Evolutionary conservation across 2,888 invertebrate species (phyloP), one percentile per base, ranked within the genome.

Genomic region (Leucoma salicis): DNA sequence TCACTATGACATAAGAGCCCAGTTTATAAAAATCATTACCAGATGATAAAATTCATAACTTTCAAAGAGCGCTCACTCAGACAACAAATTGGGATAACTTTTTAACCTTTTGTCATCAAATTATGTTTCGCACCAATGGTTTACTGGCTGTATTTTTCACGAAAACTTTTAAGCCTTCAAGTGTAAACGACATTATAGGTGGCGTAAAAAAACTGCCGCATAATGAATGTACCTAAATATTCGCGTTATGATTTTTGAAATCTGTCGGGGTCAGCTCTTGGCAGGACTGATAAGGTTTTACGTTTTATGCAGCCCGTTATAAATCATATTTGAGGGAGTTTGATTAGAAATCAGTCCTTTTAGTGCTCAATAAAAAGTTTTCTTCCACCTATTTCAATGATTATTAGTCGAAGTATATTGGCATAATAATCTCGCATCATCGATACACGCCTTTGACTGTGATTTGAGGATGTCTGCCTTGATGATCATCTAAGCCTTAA

Each of bases 21-120:
- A 31, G 45, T 42, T 47, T 51, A 43, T 46, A 51, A 59, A 62
- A 58, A 50, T 12, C 41, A 25, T 36, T 38, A 31, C 35, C 39
- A 48, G 49, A 43, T 52, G 49, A 55, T 48, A 54, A 49, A 57
- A 49, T 49, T 53, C 35, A 38, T 48, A 67, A 68, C 54, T 70
- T 54, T 31, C 52, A 57, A 61, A 66, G 55, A 64, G 61, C 55
- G 58, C 63, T 60, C 57, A 57, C 61, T 56, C 54, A 47, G 53
- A 51, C 53, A 62, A 66, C 63, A 70, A 70, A 72, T 66, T 67
- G 64, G 58, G 50, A 63, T 60, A 73, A 74, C 69, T 74, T 75
- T 75, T 73, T 70, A 74, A 75, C 68, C 61, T 65, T 54, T 63
- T 58, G 52, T 69, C 66, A 64, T 72, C 64, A 71, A 70, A 74